Conservation (phyloP, 1,140 invertebrate genomes). For the Penaeus indicus region DNA sequence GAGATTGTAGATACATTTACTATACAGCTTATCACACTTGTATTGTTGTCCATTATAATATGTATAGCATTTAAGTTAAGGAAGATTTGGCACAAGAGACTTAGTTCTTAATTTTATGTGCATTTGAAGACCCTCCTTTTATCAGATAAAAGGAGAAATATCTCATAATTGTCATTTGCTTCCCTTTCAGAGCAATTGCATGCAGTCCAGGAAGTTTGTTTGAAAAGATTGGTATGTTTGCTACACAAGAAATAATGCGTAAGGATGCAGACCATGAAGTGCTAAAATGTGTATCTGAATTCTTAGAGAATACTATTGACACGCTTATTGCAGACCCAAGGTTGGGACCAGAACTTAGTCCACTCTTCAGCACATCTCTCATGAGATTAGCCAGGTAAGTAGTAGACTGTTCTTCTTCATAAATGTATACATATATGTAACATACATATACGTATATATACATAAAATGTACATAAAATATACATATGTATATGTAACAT, state of each 20-base stretch:
- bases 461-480: no score
- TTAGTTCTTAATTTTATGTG: no score
- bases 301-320: conserved; percentile 66
- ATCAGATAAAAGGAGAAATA: background rate
- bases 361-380: conserved; percentile 60
- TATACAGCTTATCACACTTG: no score
- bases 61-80: no score
- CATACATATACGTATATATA: no score
- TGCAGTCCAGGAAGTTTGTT: conserved; percentile 65
- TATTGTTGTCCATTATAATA: no score
- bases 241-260: conserved; percentile 65
- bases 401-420: background rate
- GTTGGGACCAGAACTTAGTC: conserved; percentile 52
- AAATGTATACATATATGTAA: background rate
- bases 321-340: conserved; percentile 59
- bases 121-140: no score
- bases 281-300: conserved; percentile 66
- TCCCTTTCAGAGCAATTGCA: conserved; percentile 60
- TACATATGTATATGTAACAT: no score
- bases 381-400: conserved; percentile 62
- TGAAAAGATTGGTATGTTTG: conserved; percentile 64
- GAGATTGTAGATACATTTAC: no score
- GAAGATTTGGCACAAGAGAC: no score
- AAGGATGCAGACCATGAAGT: conserved; percentile 65
- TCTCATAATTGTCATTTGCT: background rate